Evolutionary conservation across 2,888 invertebrate species (phyloP), one percentile per base, ranked within the genome.

Genomic region (Caenorhabditis panamensis): DNA sequence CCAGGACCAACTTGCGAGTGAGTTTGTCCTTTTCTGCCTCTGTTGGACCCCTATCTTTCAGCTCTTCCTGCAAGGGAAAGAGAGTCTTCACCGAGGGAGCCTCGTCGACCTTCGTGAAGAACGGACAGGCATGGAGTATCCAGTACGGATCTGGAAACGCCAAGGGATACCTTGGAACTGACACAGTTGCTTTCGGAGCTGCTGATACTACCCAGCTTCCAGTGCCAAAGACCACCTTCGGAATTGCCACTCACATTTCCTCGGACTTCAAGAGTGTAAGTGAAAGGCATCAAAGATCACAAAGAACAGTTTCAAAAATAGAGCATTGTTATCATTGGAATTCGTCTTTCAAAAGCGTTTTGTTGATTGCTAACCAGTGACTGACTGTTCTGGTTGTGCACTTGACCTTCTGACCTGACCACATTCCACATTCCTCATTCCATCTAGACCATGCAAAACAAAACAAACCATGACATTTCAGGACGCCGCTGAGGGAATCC

Each of bases 51-150:
- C 13, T 47, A 24, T 16, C 20, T 61, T 72, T 36, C 71, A 73
- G 72, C 26, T 18, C 9, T 16, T 66, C 77, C 6, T 86, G 86
- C 77, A 22, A 24, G 4, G 76, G 75, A 69, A 86, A 98, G 92
- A 95, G 95, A 92, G 97, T 96, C 92, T 98, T 98, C 92, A 95
- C 97, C 93, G 94, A 95, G 89, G 92, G 91, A 71, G 94, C 94
- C 91, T 97, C 97, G 0, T 92, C 93, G 16, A 94, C 95, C 0
- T 98, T 71, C 67, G n/a, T 51, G 13, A 28, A 36, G 44, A 92
- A 92, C 86, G 92, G 92, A 51, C 92, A 91, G 6, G 24, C 73
- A 0, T 92, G 92, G 87, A 86, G 82, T 16, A 92, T 92, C 81
- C 87, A 88, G 73, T 92, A 92, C 82, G 92, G 92, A 31, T 91